Conservation (phyloP, 35 echinoderm and acorn worm genomes). For the Diadema setosum region DNA sequence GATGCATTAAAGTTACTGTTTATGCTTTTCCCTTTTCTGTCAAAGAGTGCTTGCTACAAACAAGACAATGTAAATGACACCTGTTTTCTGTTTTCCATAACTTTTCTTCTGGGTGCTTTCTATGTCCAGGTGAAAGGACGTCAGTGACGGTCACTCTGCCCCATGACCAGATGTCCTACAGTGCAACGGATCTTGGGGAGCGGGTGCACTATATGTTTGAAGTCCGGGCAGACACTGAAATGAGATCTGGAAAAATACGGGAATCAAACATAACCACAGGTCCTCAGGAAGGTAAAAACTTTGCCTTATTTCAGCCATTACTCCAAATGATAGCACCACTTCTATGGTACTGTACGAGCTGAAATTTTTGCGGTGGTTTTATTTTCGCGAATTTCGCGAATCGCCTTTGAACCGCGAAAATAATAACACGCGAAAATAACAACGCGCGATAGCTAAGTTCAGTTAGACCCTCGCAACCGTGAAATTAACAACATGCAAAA, state of each 20-base stretch:
- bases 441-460: too few species aligned
- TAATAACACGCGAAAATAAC: too few species aligned
- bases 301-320: background rate
- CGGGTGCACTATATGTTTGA: slow-evolving; percentile 50
- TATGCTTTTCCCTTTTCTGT: background rate
- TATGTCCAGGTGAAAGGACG: slow-evolving; percentile 67
- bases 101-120: too few species aligned
- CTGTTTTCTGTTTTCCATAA: too few species aligned
- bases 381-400: too few species aligned
- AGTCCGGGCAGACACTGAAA: slow-evolving; percentile 57
- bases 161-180: slow-evolving; percentile 11
- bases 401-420: too few species aligned
- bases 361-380: too few species aligned
- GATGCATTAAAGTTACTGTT: background rate
- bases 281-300: slow-evolving; percentile 69
- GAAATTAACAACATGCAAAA: too few species aligned
- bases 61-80: background rate
- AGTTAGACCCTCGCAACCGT: too few species aligned
- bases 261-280: slow-evolving; percentile 75
- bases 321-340: too few species aligned
- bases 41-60: background rate
- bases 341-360: too few species aligned
- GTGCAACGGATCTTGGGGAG: slow-evolving; percentile 43
- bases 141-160: slow-evolving; percentile 49
- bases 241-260: slow-evolving; percentile 1